Percentiles rank a stretch among this genome's conserved stretches.
Conservation (phyloP, 2,888 invertebrate species). For the Microchrysa polita region DNA sequence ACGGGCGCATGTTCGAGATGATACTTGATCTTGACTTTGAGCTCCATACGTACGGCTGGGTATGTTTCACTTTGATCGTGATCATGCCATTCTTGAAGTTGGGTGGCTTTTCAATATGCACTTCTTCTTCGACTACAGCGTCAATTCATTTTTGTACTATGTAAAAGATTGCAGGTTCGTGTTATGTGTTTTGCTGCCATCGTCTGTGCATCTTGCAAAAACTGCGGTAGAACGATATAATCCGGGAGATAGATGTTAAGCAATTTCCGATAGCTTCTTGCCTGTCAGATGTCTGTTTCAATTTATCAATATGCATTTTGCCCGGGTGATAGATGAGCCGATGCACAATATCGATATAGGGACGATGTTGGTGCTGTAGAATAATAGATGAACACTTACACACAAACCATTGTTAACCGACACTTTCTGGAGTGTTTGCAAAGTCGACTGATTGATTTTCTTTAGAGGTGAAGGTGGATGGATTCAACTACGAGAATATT, state of each 20-base stretch:
- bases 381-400: not conserved
- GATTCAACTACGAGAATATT: no score
- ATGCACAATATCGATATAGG: not conserved
- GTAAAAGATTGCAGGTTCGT: not conserved
- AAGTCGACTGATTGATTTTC: constrained; percentile 25
- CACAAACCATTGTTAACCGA: not conserved
- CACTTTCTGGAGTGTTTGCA: constrained; percentile 1
- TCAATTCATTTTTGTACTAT: not conserved
- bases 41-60: no score
- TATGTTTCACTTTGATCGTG: constrained; percentile 40
- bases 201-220: constrained; percentile 5
- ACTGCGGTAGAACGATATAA: not conserved
- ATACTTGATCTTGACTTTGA: constrained; percentile 36
- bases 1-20: constrained; percentile 24
- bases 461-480: not conserved
- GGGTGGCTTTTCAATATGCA: constrained; percentile 33
- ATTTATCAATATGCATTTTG: constrained; percentile 26
- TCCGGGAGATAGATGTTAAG: constrained; percentile 16
- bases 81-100: constrained; percentile 29
- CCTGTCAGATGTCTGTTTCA: constrained; percentile 24
- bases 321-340: not conserved
- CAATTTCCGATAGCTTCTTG: constrained; percentile 16
- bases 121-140: not conserved
- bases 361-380: not conserved
- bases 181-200: not conserved